Conservation (phyloP, 2,113 vertebrate species). For the Anguilla japonica region DNA sequence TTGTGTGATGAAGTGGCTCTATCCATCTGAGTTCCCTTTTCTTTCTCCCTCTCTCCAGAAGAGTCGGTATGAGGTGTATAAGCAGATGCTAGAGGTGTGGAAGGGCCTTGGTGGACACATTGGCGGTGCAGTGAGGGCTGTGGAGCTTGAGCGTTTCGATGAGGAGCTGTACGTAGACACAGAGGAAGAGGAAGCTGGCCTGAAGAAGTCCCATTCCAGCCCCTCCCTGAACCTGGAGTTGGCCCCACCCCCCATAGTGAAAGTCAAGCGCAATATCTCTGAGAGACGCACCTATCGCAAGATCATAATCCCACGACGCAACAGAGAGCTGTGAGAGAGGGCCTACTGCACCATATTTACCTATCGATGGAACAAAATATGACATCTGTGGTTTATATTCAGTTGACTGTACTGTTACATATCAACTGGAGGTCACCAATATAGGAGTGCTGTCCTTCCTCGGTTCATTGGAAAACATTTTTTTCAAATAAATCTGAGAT, state of each 20-base stretch:
- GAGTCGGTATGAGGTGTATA: slow-evolving; percentile 79
- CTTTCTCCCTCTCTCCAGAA: slow-evolving; percentile 60
- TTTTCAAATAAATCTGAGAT: not conserved
- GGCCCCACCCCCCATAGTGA: slow-evolving; percentile 58
- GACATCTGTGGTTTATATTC: not conserved
- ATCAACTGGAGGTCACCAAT: not conserved
- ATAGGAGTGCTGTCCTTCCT: not conserved
- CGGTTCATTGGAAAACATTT: not conserved
- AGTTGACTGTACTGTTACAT: not conserved
- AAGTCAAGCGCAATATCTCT: slow-evolving; percentile 85
- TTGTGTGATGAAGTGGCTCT: not conserved
- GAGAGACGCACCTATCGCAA: slow-evolving; percentile 85
- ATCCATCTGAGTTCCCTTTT: not conserved
- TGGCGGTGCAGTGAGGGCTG: not conserved
- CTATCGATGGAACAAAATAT: not conserved
- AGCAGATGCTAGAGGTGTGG: slow-evolving; percentile 74
- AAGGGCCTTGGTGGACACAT: slow-evolving; percentile 36
- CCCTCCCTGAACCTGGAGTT: slow-evolving; percentile 81
- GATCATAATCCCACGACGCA: slow-evolving; percentile 74
- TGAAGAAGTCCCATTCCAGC: slow-evolving; percentile 86
- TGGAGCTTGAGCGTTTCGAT: slow-evolving; percentile 70
- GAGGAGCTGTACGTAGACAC: slow-evolving; percentile 51
- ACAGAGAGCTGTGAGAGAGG: slow-evolving; percentile 70
- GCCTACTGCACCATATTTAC: rapidly evolving
- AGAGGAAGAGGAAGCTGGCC: slow-evolving; percentile 36